phyloP scores from a whole-genome alignment of 1,140 invertebrate genomes.

The Brachionus koreanus region DNA sequence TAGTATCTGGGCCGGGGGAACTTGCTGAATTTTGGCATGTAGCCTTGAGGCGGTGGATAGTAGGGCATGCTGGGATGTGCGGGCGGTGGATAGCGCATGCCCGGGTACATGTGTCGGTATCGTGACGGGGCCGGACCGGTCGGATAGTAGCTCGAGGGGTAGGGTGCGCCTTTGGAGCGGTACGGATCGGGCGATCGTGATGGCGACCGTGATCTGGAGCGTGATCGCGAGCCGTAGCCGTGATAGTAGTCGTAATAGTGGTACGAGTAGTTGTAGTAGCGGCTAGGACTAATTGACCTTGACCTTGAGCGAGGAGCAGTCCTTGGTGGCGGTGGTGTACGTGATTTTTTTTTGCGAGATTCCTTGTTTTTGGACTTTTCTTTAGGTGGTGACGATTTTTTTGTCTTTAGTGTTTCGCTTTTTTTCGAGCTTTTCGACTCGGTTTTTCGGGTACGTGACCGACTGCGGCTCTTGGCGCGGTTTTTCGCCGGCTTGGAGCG shows the following conservation, averaged over 20 bases:
- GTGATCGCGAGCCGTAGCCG: neutral
- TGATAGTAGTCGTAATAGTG: conserved; percentile 7
- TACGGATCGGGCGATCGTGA: neutral
- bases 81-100: neutral
- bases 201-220: neutral
- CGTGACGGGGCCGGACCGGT: neutral
- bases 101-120: neutral
- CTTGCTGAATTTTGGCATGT: neutral
- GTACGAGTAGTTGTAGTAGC: neutral
- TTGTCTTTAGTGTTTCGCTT: neutral
- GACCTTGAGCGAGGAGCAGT: neutral
- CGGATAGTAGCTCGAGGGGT: neutral
- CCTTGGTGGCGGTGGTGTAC: neutral
- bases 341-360: neutral
- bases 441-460: neutral
- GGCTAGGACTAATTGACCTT: neutral
- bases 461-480: neutral
- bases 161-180: neutral
- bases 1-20: neutral
- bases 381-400: neutral
- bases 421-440: neutral
- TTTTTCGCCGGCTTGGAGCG: neutral
- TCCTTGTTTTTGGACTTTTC: neutral
- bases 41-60: neutral
- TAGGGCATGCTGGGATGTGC: neutral